Evolutionary conservation across 2,113 vertebrate genomes (phyloP).

Genomic region (Montifringilla adamsi): DNA sequence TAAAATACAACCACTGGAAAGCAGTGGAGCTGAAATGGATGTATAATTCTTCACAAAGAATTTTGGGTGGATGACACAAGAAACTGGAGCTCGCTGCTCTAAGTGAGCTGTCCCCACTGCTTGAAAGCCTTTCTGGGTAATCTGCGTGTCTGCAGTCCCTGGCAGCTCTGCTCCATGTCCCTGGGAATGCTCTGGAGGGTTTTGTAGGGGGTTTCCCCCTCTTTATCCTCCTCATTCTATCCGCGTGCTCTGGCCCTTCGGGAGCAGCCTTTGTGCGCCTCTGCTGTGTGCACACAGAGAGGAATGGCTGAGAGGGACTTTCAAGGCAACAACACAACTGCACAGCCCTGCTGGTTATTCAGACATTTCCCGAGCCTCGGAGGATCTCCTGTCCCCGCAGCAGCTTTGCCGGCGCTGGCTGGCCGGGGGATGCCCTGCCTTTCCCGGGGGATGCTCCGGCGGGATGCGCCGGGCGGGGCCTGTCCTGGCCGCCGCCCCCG

Average conservation of each 20-base stretch:
- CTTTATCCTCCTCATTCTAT: no score
- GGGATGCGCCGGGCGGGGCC: not conserved
- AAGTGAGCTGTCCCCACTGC: accelerated
- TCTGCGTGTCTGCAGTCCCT: not conserved
- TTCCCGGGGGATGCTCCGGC: not conserved
- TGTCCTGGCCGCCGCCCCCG: not conserved
- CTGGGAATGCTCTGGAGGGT: not conserved
- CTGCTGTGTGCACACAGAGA: accelerated
- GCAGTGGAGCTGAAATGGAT: not conserved
- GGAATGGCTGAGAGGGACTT: accelerated
- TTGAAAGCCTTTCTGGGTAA: accelerated
- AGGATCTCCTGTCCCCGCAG: no score
- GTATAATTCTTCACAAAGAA: not conserved
- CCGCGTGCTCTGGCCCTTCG: not conserved
- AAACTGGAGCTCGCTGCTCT: not conserved
- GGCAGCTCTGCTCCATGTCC: not conserved
- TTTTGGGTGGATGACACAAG: not conserved
- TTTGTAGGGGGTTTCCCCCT: not conserved
- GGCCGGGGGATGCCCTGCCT: not conserved
- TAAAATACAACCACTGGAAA: not conserved
- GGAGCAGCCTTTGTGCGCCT: not conserved
- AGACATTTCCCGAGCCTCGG: not conserved
- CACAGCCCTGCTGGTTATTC: accelerated
- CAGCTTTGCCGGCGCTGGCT: accelerated
- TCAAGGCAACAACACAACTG: accelerated